Evolutionary conservation across 2,888 invertebrate genomes (phyloP), one percentile per base, ranked within the genome.

Genomic region (Azorinus chamasolen): DNA sequence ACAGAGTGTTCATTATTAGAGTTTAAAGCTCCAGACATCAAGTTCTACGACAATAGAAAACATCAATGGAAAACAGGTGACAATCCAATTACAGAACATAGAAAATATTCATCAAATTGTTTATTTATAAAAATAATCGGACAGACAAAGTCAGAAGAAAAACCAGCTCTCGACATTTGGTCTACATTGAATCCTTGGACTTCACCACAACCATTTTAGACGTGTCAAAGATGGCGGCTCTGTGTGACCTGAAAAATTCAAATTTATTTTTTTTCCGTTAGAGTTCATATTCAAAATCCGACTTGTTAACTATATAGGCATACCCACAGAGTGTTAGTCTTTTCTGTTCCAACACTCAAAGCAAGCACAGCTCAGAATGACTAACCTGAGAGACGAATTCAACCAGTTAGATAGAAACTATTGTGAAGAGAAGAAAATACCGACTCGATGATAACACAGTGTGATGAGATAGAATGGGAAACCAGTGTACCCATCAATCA

Each of bases 51-150:
- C 18, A 27, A 61, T 1, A 61, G 61, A 37, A 20, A 48, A 1
- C 39, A 46, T 50, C 27, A 46, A 24, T 48, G 61, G 61, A 25
- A 61, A 48, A 37, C 32, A 50, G 32, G 16, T 5, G 61, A 61
- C 22, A 27, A 61, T 32, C 48, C 50, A 18, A n/a, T 22, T 3
- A 61, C 6, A 48, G 61, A 61, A 50, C 61, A 61, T n/a, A 61
- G 22, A 48, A 4, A 18, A 12, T 39, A 16, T 58, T 64, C 72
- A 18, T 20, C 48, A 39, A 46, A 72, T 32, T 71, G 71, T 64
- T 46, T 53, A 59, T 72, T 72, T 53, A 50, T 72, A 22, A 48
- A 64, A 46, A 72, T 59, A 10, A 39, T 72, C 48, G 65, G 64
- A 65, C 59, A 50, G 18, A 12, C 18, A 6, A 45, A 24, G 18